Evolutionary conservation across 1,140 invertebrate genomes (phyloP).

Genomic region (Drosophila nasuta): DNA sequence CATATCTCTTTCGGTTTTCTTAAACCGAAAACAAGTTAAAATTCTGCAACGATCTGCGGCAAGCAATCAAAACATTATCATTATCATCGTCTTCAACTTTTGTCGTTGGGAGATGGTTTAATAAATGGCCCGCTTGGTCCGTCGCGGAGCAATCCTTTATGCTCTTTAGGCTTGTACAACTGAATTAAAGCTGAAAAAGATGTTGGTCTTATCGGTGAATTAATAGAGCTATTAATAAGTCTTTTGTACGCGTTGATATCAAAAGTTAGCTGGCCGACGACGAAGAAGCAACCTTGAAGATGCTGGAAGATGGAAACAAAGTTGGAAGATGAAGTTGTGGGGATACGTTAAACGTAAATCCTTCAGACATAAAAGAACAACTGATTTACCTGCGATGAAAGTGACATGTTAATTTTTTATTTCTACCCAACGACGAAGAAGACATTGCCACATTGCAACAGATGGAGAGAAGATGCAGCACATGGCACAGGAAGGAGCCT

Average conservation of each 20-base stretch:
- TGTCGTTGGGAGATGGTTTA: constrained; percentile 5
- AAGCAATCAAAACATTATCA: neutral
- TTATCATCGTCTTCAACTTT: constrained; percentile 7
- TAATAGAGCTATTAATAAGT: constrained; percentile 81
- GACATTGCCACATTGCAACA: constrained; percentile 24
- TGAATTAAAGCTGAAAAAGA: constrained; percentile 55
- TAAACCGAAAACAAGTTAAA: constrained; percentile 7
- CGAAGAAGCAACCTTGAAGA: constrained; percentile 54
- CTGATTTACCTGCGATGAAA: constrained; percentile 79
- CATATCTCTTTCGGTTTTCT: neutral
- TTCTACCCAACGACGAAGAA: constrained; percentile 41
- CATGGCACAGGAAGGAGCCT: constrained; percentile 30
- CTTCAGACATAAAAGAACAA: constrained; percentile 68
- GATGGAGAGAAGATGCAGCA: constrained; percentile 31
- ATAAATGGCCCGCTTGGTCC: constrained; percentile 49
- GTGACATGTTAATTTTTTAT: constrained; percentile 81
- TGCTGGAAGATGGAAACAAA: neutral
- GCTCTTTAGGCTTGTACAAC: constrained; percentile 28
- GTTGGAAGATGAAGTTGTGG: constrained; percentile 2
- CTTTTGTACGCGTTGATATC: constrained; percentile 68
- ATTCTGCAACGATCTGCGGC: constrained; percentile 10
- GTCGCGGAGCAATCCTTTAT: constrained; percentile 13
- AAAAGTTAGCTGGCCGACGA: constrained; percentile 29
- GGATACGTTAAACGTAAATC: constrained; percentile 55
- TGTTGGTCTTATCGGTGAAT: constrained; percentile 72